phyloP scores from a whole-genome alignment of 2,888 invertebrate species.

The Morpho helenor region DNA sequence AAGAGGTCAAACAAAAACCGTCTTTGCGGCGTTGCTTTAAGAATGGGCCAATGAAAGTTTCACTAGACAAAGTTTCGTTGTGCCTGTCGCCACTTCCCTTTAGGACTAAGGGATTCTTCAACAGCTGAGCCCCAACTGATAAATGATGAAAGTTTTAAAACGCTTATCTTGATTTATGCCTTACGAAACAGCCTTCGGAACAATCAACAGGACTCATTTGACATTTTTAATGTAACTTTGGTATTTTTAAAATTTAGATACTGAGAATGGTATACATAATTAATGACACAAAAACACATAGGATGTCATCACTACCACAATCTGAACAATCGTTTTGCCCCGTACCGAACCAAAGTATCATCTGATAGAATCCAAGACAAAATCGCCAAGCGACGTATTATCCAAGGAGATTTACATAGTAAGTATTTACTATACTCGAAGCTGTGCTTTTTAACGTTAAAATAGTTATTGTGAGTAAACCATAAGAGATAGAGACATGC shows the following conservation, averaged over 20 bases:
- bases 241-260: no score
- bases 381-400: neutral
- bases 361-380: no score
- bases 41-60: slow-evolving; percentile 3
- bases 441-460: no score
- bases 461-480: no score
- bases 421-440: no score
- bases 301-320: no score
- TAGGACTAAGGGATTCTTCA: slow-evolving; percentile 43
- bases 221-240: slow-evolving; percentile 1
- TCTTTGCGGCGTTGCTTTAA: slow-evolving; percentile 5
- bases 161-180: slow-evolving; percentile 41
- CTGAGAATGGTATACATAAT: no score
- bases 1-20: slow-evolving; percentile 9
- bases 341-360: no score
- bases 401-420: no score
- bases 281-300: no score
- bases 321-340: no score
- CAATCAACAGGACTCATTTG: slow-evolving; percentile 32
- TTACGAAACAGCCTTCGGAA: slow-evolving; percentile 30
- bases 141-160: slow-evolving; percentile 49
- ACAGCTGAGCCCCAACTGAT: slow-evolving; percentile 61
- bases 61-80: slow-evolving; percentile 12
- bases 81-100: slow-evolving; percentile 34
- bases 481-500: no score